Evolutionary conservation across 2,113 vertebrate species (phyloP).

Genomic region (Tapirus terrestris): DNA sequence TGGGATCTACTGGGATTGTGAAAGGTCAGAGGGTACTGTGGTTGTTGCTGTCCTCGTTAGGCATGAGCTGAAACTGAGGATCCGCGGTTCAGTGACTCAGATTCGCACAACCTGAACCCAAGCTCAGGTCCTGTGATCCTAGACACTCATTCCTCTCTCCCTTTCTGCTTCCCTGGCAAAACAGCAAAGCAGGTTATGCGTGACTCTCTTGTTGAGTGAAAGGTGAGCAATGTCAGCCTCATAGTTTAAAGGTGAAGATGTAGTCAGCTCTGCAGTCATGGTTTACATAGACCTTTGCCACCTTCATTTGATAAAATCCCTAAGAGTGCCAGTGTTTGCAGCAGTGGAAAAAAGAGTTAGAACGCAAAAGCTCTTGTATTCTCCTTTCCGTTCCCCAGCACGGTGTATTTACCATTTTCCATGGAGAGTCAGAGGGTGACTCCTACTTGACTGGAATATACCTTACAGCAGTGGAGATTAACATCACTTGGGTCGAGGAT

Average conservation of each 20-base stretch:
- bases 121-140: background rate
- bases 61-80: background rate
- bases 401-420: background rate
- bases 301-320: background rate
- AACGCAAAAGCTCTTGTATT: background rate
- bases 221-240: background rate
- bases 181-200: background rate
- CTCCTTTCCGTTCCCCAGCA: background rate
- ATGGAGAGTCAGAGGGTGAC: background rate
- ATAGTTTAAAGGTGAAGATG: background rate
- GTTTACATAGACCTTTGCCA: background rate
- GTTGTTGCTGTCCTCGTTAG: background rate
- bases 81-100: background rate
- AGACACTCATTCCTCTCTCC: background rate
- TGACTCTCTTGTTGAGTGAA: background rate
- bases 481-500: background rate
- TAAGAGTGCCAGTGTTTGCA: background rate
- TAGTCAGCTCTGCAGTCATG: background rate
- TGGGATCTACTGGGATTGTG: fast-evolving
- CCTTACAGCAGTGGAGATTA: background rate
- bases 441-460: background rate
- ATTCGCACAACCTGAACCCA: background rate
- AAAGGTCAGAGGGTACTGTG: background rate
- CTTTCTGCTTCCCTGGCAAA: background rate
- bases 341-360: background rate